Percentiles rank a stretch among this genome's conserved stretches.
Evolutionary conservation across 2,113 vertebrate genomes (phyloP).

Genomic region (Anthoscopus minutus): DNA sequence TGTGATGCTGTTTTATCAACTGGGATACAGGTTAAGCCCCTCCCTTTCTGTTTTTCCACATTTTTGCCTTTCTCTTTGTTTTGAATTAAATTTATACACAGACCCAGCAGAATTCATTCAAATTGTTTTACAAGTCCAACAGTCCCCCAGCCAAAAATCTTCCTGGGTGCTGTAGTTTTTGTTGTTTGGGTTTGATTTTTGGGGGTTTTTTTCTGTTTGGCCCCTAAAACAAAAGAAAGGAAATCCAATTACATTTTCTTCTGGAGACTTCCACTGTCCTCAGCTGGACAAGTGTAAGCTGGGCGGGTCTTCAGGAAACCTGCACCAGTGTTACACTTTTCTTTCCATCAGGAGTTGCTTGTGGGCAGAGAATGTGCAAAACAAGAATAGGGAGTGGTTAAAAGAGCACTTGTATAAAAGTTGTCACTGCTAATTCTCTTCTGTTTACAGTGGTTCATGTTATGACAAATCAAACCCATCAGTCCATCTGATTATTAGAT

Average conservation of each 20-base stretch:
- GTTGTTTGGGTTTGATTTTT: not conserved
- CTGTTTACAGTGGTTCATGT: not conserved
- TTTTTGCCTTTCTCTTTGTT: slow-evolving; percentile 55
- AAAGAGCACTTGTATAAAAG: not conserved
- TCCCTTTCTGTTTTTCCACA: slow-evolving; percentile 60
- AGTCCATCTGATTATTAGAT: not conserved
- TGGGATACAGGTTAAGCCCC: slow-evolving; percentile 64
- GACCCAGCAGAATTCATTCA: slow-evolving; percentile 7
- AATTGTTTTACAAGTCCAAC: not conserved
- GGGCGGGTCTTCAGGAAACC: not conserved
- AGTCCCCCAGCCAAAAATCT: not conserved
- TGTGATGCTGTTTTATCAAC: slow-evolving; percentile 68
- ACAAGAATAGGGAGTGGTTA: slow-evolving; percentile 40
- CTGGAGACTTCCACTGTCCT: not conserved
- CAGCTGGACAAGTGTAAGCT: not conserved
- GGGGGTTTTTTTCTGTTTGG: not conserved
- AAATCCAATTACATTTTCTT: not conserved
- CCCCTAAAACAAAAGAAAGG: not conserved
- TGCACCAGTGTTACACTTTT: not conserved
- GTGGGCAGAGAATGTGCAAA: slow-evolving; percentile 47
- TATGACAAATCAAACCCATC: not conserved
- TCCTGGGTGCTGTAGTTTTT: not conserved
- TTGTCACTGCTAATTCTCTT: not conserved
- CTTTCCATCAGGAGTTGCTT: not conserved
- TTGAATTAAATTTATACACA: not conserved